Conservation (phyloP, 92 coral and sea anemone species). For the Phenganax subtilis region DNA sequence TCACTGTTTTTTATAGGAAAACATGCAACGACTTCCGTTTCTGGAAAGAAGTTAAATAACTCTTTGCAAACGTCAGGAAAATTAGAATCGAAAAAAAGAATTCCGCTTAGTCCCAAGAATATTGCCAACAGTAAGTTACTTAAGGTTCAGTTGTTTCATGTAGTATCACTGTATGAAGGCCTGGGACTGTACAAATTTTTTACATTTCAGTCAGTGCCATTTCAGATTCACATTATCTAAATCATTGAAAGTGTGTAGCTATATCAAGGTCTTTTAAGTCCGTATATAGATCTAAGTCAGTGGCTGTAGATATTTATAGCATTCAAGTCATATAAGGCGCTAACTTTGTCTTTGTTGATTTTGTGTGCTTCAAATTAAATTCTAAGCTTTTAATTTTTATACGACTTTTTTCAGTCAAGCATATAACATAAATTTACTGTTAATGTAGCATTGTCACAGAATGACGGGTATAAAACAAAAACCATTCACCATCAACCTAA, state of each 20-base stretch:
- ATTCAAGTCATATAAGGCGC: too few species aligned
- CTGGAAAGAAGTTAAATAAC: constrained; percentile 18
- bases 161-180: not conserved
- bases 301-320: too few species aligned
- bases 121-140: not conserved
- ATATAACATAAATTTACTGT: not conserved
- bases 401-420: not conserved
- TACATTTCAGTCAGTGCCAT: too few species aligned
- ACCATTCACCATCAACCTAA: constrained; percentile 15
- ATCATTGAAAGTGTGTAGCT: too few species aligned
- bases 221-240: too few species aligned
- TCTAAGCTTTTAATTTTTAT: not conserved
- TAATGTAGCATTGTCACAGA: not conserved
- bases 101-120: constrained; percentile 4
- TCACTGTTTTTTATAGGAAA: constrained; percentile 1
- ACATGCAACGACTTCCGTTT: not conserved
- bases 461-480: constrained; percentile 3
- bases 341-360: too few species aligned
- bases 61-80: constrained; percentile 17
- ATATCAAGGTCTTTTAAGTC: too few species aligned
- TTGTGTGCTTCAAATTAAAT: too few species aligned
- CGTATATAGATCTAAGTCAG: too few species aligned
- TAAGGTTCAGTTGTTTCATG: not conserved
- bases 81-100: constrained; percentile 22
- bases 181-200: too few species aligned